Evolutionary conservation across 92 coral and sea anemone species (phyloP).

Genomic region (Bergia puertoricense): DNA sequence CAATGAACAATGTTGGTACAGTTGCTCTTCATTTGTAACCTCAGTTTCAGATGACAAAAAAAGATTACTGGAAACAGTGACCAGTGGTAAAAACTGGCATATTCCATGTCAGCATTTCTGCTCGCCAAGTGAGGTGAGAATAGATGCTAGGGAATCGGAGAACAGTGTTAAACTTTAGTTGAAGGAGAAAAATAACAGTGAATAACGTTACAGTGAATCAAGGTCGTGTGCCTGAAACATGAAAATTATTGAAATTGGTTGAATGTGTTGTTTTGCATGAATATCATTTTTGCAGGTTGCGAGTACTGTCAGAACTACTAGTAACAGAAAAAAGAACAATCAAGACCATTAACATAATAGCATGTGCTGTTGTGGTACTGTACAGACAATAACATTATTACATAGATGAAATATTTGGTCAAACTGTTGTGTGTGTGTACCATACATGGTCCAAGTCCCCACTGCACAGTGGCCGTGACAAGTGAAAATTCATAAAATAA

Average conservation of each 20-base stretch:
- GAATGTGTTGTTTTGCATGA: not conserved
- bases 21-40: not conserved
- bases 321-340: not conserved
- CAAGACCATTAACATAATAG: not conserved
- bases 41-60: not conserved
- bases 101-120: not conserved
- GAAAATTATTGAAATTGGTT: not conserved
- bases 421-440: not conserved
- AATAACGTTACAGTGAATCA: not conserved
- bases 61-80: not conserved
- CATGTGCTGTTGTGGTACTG: not conserved
- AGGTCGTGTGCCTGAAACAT: not conserved
- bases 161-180: not conserved
- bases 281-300: not conserved
- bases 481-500: not conserved
- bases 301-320: constrained; percentile 5
- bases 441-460: constrained; percentile 16
- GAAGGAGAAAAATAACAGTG: not conserved
- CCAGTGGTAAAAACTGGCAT: not conserved
- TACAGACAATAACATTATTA: constrained; percentile 8
- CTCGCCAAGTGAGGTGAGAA: constrained; percentile 23
- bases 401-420: constrained; percentile 33
- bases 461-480: not conserved
- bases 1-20: not conserved
- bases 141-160: not conserved